Percentiles rank a stretch among this genome's conserved stretches.
Conservation (phyloP, 2,888 invertebrate genomes). For the Drosophila tripunctata region DNA sequence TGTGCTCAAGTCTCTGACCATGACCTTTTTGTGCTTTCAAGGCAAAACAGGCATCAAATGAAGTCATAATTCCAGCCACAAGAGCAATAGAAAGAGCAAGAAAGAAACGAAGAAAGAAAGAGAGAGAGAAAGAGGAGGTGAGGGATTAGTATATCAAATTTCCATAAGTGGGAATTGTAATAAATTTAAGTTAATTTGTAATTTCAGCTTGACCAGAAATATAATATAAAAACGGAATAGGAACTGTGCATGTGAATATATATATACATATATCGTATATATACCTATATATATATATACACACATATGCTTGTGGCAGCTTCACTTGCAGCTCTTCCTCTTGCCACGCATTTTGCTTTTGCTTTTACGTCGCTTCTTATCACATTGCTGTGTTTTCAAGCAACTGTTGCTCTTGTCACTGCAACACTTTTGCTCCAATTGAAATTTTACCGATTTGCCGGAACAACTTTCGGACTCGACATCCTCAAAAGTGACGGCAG, state of each 20-base stretch:
- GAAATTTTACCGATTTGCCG: conserved; percentile 17
- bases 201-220: conserved; percentile 12
- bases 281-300: background rate
- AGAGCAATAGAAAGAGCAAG: background rate
- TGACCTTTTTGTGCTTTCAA: conserved; percentile 37
- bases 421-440: background rate
- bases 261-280: background rate
- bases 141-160: conserved; percentile 12
- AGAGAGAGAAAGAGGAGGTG: background rate
- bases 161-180: conserved; percentile 14
- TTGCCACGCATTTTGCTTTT: conserved; percentile 14
- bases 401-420: background rate
- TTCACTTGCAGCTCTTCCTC: conserved; percentile 29
- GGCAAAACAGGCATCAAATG: conserved; percentile 25
- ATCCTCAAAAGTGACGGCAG: conserved; percentile 41
- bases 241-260: background rate
- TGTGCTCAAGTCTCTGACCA: conserved; percentile 26
- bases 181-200: conserved; percentile 22
- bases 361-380: conserved; percentile 10
- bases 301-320: background rate
- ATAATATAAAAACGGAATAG: too few species aligned
- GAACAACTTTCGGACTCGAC: background rate
- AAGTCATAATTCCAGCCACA: conserved; percentile 33
- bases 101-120: background rate
- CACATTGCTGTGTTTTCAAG: background rate